phyloP scores from a whole-genome alignment of 2,113 vertebrate species.

The Grallaria varia region DNA sequence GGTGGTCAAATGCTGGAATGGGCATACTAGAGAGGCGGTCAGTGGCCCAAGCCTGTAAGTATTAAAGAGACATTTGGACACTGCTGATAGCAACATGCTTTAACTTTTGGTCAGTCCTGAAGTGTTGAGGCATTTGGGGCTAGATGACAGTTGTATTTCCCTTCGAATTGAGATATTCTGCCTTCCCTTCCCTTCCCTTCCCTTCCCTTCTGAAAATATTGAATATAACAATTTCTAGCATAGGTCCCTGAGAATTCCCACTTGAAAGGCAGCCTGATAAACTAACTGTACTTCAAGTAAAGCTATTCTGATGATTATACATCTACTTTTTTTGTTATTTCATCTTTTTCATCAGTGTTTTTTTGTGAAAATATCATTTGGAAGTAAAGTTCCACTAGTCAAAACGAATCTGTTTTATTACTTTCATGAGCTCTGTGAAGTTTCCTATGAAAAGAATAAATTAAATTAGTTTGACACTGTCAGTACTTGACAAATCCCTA shows the following conservation, averaged over 20 bases:
- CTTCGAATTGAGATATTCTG: not conserved
- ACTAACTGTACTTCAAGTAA: not conserved
- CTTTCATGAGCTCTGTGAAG: not conserved
- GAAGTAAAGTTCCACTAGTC: not conserved
- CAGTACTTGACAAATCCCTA: not conserved
- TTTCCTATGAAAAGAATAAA: not conserved
- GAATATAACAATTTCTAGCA: not conserved
- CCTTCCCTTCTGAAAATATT: not conserved
- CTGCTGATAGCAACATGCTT: not conserved
- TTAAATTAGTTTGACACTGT: not conserved
- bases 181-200: too few relatives aligned
- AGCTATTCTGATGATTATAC: not conserved
- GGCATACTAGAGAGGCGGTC: rapidly evolving
- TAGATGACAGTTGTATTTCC: rapidly evolving
- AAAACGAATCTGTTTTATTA: not conserved
- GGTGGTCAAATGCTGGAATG: not conserved
- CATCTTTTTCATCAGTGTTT: not conserved
- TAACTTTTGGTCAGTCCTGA: not conserved
- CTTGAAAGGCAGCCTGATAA: not conserved
- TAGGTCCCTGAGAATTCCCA: not conserved
- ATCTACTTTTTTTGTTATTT: not conserved
- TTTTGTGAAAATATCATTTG: not conserved
- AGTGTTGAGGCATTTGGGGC: not conserved
- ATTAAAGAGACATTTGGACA: not conserved
- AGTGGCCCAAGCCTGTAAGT: not conserved